Evolutionary conservation across 2,797 vertebrate genomes (phyloP), one percentile per base, ranked within the genome.

Genomic region (Xiphorhynchus erythropygius): DNA sequence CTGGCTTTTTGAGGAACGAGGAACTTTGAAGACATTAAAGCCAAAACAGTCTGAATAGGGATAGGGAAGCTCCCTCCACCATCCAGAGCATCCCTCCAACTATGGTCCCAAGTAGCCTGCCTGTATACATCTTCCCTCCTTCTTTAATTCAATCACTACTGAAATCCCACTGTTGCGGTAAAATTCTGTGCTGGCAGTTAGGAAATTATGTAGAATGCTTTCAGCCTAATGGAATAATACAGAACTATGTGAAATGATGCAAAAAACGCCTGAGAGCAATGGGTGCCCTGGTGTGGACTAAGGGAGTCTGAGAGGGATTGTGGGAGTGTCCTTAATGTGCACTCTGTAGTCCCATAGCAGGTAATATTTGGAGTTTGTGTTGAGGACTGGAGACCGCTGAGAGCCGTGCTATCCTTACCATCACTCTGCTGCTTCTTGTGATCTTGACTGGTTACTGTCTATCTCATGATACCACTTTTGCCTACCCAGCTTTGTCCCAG

Each of bases 331-430:
- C 33, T 71, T 41, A 55, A 44, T 3, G 37, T 42, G 8, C 8
- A 10, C 9, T 30, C 13, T 7, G 1, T 17, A 47, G 13, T 73
- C 28, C 28, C 24, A 32, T 23, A 44, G 35, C 24, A 33, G 18
- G 8, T 15, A 60, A 10, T 1, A 2, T 80, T 52, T 84, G 49
- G 28, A 78, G 37, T 53, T 49, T 81, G 33, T 2, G 1, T 0
- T 13, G 24, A 19, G 18, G 28, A 78, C 10, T 32, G 37, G 10
- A 81, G 37, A 84, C 11, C 28, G 30, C 49, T 19, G 9, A 77
- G 69, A 74, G 13, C 17, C 0, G 0, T 16, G 33, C 15, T 0
- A 0, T 15, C 27, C 46, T 53, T 37, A 42, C 2, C 18, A 6
- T 8, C 23, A 41, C 24, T 53, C 39, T 64, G 39, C n/a, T 82